Evolutionary conservation across 2,888 invertebrate genomes (phyloP), one percentile per base, ranked within the genome.

Genomic region (Agrochola litura): DNA sequence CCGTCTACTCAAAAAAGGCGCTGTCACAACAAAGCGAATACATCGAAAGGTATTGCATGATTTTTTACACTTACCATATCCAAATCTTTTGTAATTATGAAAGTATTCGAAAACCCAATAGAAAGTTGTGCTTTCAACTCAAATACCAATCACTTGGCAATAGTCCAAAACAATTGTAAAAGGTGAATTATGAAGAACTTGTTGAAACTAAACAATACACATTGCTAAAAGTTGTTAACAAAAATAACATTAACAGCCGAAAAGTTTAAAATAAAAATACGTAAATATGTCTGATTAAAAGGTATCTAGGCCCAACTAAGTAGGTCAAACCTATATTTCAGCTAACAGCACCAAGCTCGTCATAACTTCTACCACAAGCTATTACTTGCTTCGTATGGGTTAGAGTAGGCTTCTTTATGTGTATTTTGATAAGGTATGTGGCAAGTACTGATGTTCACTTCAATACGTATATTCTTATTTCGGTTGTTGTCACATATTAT

Each of bases 1-100:
- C 96, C 46, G 92, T 97, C 71, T 95, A 97, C 90, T 97, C 97
- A 74, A 97, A 97, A 90, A 97, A 96, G 89, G 95, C 96, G 41
- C 89, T 95, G 78, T 96, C 96, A 83, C 96, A 95, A 64, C 96
- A 96, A 82, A 96, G 96, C 79, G 97, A 97, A 89, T 95, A 96
- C 91, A 90, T 97, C 73, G 96, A 96, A 92, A 96, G 96, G 97
- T 97, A 91, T 76, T 66, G 9, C 41, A 37, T 63, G 30, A 37
- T 54, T 58, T 79, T 58, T 43, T 61, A 25, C n/a, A 64, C 14
- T 25, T 67, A 10, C 19, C 25, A 61, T 49, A 37, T 14, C n/a
- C 10, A 69, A 54, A 73, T 65, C 3, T 37, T 22, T 22, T 56
- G 9, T 60, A 46, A 58, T 67, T 56, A 60, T 81, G 6, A 81